Base-by-base conservation (phyloP, 2,888 invertebrate genomes). In the Ophraella communa region DNA sequence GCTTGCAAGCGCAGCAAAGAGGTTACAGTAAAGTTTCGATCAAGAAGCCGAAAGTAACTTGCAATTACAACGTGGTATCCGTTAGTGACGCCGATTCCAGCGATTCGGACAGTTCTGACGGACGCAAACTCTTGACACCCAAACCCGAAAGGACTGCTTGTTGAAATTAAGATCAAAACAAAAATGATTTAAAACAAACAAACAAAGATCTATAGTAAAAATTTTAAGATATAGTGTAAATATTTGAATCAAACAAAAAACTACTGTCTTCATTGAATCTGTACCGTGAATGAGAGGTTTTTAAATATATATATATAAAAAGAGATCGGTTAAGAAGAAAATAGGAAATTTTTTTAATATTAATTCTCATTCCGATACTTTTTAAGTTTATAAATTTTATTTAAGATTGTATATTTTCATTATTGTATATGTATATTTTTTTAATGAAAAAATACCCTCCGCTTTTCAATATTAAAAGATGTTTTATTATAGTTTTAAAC, bases 61-160 rank as follows among this genome's bases (percentile, higher is more conserved):
- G 83, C 72, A 83, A 83, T 70, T 83, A 83, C 75, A 83, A 83
- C 68, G 82, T 83, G 63, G 82, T 83, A 64, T 78, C 82, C 64
- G 81, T 82, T 67, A 81, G 81, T 72, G 82, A 81, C 53, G 81
- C 79, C 20, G 82, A 82, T 70, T 79, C 79, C 18, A 80, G 78
- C 72, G 82, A 82, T 74, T 79, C 80, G 20, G 81, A 82, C 68
- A 80, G 78, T 73, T 79, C 81, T 52, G 81, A 81, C 66, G 79
- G 78, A 39, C 77, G 76, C 61, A 80, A 79, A 14, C 72, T 80
- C 51, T 78, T 79, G 67, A 75, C 74, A 30, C 44, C 59, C 8
- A 60, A 60, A 77, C 73, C 77, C 51, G 78, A 78, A 72, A 75
- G 79, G 77, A 80, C 80, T 77, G 77, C 78, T 73, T 81, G 80